These are phyloP conservation scores for Drepanosiphum platanoidis DNA, from an alignment of 2,888 invertebrate genomes.

Conservation along the genomic window DNA sequence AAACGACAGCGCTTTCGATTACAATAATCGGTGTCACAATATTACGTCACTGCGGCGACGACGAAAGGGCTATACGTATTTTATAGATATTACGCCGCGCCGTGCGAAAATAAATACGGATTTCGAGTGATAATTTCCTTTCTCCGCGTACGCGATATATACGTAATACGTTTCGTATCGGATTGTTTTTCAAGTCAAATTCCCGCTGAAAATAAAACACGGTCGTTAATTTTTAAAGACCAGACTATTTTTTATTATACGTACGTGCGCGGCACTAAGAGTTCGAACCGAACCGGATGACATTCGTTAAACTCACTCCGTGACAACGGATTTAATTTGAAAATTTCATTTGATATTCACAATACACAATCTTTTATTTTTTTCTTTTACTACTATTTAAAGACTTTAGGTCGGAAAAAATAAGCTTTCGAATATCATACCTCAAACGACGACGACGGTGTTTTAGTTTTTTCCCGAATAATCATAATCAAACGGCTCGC, in stretches of 20 bases:
- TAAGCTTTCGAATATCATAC: no score
- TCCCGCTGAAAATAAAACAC: constrained; percentile 17
- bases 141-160: background rate
- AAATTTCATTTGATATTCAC: constrained; percentile 27
- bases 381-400: background rate
- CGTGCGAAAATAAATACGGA: background rate
- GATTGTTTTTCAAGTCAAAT: constrained; percentile 16
- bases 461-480: no score
- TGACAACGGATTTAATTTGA: constrained; percentile 34
- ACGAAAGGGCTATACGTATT: no score
- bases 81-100: no score
- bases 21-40: no score
- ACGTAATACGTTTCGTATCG: no score
- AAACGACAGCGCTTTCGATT: no score
- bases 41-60: no score
- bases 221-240: constrained; percentile 37
- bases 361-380: background rate
- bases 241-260: background rate
- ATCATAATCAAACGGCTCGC: no score
- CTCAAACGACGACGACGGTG: no score
- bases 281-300: constrained; percentile 30
- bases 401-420: background rate
- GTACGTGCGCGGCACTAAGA: background rate
- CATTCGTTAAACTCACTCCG: constrained; percentile 32
- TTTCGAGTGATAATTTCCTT: constrained; percentile 4